phyloP scores from a whole-genome alignment of 2,113 vertebrate species.

The Cardinalis cardinalis region DNA sequence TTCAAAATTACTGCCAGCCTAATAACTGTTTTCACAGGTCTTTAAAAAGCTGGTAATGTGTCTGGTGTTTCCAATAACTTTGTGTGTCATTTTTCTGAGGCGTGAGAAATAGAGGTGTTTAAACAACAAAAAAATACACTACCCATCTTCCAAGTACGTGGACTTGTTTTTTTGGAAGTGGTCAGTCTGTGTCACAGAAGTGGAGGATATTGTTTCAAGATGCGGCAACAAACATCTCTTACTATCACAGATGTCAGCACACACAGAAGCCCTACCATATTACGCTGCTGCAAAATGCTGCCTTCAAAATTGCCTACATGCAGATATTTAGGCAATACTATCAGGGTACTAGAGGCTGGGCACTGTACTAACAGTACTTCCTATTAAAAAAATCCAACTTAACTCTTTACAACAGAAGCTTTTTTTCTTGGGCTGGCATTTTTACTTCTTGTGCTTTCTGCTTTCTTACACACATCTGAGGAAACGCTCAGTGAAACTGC shows the following conservation, averaged over 20 bases:
- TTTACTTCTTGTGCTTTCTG: neutral
- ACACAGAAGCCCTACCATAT: neutral
- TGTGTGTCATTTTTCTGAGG: neutral
- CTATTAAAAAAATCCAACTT: neutral
- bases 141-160: neutral
- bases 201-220: constrained; percentile 7
- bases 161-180: neutral
- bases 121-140: neutral
- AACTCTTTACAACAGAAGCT: neutral
- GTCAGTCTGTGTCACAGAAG: neutral
- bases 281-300: neutral
- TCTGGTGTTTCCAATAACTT: neutral
- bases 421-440: neutral
- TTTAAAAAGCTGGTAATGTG: neutral
- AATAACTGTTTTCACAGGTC: neutral
- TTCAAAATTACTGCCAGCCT: neutral
- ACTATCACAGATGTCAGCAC: neutral
- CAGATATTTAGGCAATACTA: neutral
- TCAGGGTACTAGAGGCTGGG: neutral
- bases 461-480: neutral
- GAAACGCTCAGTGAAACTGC: neutral
- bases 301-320: neutral
- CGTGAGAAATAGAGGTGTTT: neutral
- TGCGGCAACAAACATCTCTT: neutral
- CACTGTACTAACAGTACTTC: neutral